Evolutionary conservation across 2,797 vertebrate genomes (phyloP).

Genomic region (Myotis pilosus): DNA sequence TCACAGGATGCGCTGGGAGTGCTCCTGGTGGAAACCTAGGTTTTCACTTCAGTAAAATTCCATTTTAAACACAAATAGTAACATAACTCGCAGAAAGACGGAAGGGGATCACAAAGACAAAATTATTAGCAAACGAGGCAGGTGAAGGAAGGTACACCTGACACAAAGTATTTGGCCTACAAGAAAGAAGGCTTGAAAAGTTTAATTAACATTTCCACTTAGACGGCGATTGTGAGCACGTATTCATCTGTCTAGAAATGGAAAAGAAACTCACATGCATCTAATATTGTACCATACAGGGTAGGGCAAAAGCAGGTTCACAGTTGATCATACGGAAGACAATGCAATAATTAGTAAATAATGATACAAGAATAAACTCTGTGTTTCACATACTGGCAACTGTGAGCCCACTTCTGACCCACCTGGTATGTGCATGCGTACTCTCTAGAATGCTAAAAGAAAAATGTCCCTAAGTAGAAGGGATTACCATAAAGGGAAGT

Average conservation of each 20-base stretch:
- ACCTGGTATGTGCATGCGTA: too few species aligned
- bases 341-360: background rate
- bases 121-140: background rate
- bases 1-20: background rate
- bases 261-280: background rate
- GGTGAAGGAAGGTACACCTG: background rate
- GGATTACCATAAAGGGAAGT: background rate
- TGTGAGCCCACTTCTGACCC: background rate
- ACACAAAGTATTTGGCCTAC: background rate
- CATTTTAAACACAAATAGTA: background rate
- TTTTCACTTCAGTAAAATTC: background rate
- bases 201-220: background rate
- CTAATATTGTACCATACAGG: background rate
- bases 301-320: background rate
- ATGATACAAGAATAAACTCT: background rate
- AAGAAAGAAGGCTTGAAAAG: background rate
- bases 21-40: background rate
- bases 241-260: background rate
- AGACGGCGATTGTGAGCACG: background rate
- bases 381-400: background rate
- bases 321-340: background rate
- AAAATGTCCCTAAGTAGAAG: background rate
- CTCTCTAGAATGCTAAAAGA: background rate
- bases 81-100: background rate
- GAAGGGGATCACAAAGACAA: background rate